phyloP scores from a whole-genome alignment of 2,797 vertebrate genomes.

The Neosilurus mollespiculum region DNA sequence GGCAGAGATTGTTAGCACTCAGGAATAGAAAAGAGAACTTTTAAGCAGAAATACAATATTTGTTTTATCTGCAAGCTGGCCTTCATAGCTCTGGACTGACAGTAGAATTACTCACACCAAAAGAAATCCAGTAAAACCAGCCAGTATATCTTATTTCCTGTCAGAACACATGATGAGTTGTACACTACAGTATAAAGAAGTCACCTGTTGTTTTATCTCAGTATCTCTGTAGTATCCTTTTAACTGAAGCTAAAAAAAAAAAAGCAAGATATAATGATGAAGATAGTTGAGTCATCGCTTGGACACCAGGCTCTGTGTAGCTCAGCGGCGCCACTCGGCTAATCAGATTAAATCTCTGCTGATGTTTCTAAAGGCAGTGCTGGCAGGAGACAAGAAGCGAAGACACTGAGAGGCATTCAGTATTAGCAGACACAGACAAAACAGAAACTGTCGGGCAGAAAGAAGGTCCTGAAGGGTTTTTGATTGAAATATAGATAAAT shows the following conservation, averaged over 20 bases:
- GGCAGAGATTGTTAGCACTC: not conserved
- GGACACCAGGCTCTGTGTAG: constrained; percentile 30
- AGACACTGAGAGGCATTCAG: constrained; percentile 16
- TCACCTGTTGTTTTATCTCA: not conserved
- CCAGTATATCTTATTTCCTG: not conserved
- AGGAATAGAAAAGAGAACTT: not conserved
- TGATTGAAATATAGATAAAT: constrained; percentile 11
- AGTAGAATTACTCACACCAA: not conserved
- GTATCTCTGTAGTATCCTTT: not conserved
- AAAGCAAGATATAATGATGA: not conserved
- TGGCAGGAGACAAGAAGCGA: not conserved
- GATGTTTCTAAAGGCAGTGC: not conserved
- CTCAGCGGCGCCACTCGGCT: constrained; percentile 43
- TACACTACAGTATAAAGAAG: not conserved
- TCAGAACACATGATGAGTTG: not conserved
- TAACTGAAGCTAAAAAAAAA: not conserved
- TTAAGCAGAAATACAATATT: not conserved
- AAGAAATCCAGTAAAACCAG: not conserved
- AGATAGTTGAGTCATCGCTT: constrained; percentile 7
- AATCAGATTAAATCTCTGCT: constrained; percentile 34
- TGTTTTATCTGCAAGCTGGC: not conserved
- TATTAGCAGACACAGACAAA: constrained; percentile 33
- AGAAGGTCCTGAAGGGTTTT: not conserved
- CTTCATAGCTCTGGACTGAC: not conserved
- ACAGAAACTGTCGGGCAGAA: constrained; percentile 4